A percentile compares a stretch with the other conserved stretches of the same genome.
Evolutionary conservation across 2,888 invertebrate genomes (phyloP).

Genomic region (Anaspis maculata): DNA sequence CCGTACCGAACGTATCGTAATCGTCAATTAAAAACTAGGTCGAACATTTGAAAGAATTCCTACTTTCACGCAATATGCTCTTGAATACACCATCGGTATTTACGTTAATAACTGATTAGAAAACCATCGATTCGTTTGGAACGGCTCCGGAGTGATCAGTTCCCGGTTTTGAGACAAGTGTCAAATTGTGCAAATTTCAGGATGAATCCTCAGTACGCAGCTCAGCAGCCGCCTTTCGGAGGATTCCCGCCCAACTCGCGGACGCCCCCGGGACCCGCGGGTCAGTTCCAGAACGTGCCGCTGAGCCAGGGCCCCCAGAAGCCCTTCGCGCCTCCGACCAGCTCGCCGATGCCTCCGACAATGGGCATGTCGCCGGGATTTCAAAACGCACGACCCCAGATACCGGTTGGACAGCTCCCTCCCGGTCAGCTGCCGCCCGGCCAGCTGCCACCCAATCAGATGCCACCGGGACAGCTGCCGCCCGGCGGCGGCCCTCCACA

Average conservation of each 20-base stretch:
- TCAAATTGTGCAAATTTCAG: not conserved
- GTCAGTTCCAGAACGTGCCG: slow-evolving; percentile 31
- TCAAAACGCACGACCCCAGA: no score
- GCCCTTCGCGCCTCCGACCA: slow-evolving; percentile 11
- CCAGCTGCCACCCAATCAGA: slow-evolving; percentile 14
- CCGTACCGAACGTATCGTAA: not conserved
- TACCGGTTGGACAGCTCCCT: no score
- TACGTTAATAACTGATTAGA: not conserved
- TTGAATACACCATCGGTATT: not conserved
- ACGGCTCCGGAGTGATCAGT: no score
- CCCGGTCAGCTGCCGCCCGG: slow-evolving; percentile 19
- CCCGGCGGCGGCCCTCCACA: slow-evolving; percentile 12
- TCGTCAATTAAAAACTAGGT: slow-evolving; percentile 10
- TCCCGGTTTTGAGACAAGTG: no score
- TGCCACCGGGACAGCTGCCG: slow-evolving; percentile 22
- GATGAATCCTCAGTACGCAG: slow-evolving; percentile 49
- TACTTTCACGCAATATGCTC: slow-evolving; percentile 3
- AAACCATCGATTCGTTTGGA: no score
- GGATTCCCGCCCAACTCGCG: slow-evolving; percentile 16
- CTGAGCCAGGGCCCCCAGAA: slow-evolving; percentile 22
- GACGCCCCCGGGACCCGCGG: slow-evolving; percentile 30
- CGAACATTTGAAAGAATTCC: slow-evolving; percentile 8
- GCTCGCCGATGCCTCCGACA: no score
- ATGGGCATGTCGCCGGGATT: slow-evolving; percentile 4
- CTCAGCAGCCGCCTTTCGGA: slow-evolving; percentile 30